These are phyloP conservation scores for Menidia beryllina DNA, from an alignment of 2,113 vertebrate genomes.

Conservation along the genomic window DNA sequence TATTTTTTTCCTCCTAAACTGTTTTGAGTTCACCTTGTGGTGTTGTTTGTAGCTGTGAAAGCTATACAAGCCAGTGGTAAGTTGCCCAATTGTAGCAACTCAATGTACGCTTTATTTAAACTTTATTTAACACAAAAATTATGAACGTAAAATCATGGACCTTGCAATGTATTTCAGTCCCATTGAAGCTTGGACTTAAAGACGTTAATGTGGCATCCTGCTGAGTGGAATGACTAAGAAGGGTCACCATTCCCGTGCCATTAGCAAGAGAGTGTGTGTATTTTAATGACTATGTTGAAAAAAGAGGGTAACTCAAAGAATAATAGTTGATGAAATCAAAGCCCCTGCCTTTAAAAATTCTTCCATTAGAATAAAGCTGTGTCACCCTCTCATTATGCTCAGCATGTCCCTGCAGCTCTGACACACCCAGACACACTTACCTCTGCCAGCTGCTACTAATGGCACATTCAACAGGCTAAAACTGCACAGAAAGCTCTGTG, in stretches of 20 bases:
- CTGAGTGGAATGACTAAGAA: constrained; percentile 40
- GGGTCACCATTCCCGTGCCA: constrained; percentile 9
- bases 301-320: constrained; percentile 17
- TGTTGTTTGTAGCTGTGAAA: neutral
- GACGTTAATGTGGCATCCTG: constrained; percentile 34
- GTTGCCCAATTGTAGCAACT: neutral
- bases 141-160: neutral
- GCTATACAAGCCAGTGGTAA: neutral
- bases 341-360: constrained; percentile 24
- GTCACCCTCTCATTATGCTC: constrained; percentile 1
- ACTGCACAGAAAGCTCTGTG: constrained; percentile 7
- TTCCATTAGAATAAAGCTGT: constrained; percentile 15
- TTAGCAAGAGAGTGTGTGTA: neutral
- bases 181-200: constrained; percentile 18
- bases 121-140: neutral
- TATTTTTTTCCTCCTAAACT: neutral
- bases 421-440: neutral
- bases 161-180: constrained; percentile 10
- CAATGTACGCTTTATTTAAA: neutral
- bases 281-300: constrained; percentile 12
- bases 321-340: constrained; percentile 18
- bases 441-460: constrained; percentile 10
- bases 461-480: constrained; percentile 9
- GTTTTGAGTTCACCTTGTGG: neutral
- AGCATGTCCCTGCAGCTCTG: constrained; percentile 1